phyloP scores from a whole-genome alignment of 2,113 vertebrate species.

The Leucoraja erinaceus region DNA sequence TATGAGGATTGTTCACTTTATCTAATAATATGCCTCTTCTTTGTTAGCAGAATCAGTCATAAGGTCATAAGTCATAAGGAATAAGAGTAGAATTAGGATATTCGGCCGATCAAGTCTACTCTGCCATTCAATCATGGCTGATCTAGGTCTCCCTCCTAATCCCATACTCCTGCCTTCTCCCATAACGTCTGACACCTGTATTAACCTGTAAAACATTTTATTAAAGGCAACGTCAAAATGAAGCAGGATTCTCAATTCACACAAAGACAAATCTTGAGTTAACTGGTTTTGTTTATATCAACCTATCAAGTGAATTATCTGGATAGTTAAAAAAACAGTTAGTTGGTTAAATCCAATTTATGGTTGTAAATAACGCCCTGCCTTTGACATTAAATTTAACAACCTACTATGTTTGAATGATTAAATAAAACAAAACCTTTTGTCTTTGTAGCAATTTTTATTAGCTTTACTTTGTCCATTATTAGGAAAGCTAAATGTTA shows the following conservation, averaged over 20 bases:
- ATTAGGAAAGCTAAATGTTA: neutral
- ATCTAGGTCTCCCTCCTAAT: no score
- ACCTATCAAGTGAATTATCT: neutral
- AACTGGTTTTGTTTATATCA: neutral
- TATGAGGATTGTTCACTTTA: neutral
- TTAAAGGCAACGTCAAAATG: neutral
- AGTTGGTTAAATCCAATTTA: conserved; percentile 1
- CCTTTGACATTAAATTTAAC: neutral
- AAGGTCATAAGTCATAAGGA: no score
- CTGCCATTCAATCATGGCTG: no score
- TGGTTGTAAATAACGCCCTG: neutral
- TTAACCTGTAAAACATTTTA: neutral
- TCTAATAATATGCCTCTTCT: neutral
- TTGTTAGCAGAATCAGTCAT: neutral
- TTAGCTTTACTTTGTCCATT: neutral
- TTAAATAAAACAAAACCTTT: neutral
- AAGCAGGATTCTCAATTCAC: neutral
- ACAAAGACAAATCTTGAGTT: neutral
- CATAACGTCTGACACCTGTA: no score
- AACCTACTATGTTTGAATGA: neutral
- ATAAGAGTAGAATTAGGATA: no score
- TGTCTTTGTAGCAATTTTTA: neutral
- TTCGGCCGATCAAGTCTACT: no score
- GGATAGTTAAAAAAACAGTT: neutral
- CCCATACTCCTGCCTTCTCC: no score